Base-by-base conservation (phyloP, 2,113 vertebrate genomes). In the Diglossa brunneiventris region DNA sequence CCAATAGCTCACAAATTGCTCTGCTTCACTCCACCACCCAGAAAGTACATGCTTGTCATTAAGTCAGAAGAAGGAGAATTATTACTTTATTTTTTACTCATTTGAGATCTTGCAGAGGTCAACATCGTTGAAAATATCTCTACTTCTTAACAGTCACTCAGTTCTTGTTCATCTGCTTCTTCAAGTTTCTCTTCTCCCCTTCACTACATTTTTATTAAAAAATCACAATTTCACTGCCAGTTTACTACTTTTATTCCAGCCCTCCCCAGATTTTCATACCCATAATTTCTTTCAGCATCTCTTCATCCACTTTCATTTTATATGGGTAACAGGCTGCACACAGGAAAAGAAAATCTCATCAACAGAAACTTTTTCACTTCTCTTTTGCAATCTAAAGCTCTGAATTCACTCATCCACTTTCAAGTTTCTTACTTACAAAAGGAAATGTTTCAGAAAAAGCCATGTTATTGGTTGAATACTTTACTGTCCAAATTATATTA, bases 41-140 rank as follows among this genome's bases (percentile, higher is more conserved):
- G 37, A 76, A 85, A 79, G 62, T 44, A 89, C 59, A 42, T 22
- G 70, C 27, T 85, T 17, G 18, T 87, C 82, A 85, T 95, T 91
- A 90, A 73, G 67, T 6, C 76, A 28, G 58, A 27, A 87, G 67
- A 92, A 89, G 55, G 52, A 89, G 53, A 90, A 89, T 44, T 49
- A 81, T 86, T 92, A 84, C 47, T 92, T 89, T 44, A 91, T 87
- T 95, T 95, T 87, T 78, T 18, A 33, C 77, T 89, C 89, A 91
- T 89, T 62, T 89, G 74, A 76, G 37, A 95, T 82, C 66, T 53
- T 76, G 41, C 49, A 84, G 49, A 82, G 92, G 74, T 87, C 87
- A 94, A 91, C 62, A 49, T 39, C 35, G 59, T 8, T 59, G 81
- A 64, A 90, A 94, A 69, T 6, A 3, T 62, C 59, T 72, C 59